These are phyloP conservation scores for Aphelenchoides avenae DNA, from an alignment of 1,140 invertebrate species.

Conservation along the genomic window DNA sequence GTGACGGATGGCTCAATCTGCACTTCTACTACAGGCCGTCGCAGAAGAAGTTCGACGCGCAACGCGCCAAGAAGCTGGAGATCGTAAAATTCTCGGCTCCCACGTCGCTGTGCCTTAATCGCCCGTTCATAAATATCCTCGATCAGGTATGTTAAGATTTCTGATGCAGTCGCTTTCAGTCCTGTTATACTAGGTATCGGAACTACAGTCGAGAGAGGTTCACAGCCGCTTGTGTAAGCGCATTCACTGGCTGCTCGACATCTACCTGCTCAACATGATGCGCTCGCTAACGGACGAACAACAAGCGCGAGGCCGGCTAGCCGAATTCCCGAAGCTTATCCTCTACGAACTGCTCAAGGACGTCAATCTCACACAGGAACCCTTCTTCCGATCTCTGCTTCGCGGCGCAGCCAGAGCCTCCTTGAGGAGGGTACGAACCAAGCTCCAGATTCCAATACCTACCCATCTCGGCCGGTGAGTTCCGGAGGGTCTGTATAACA, in stretches of 20 bases:
- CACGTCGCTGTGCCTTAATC: conserved; percentile 60
- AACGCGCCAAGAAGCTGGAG: conserved; percentile 42
- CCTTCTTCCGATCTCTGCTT: conserved; percentile 58
- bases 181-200: conserved; percentile 34
- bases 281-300: conserved; percentile 39
- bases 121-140: conserved; percentile 60
- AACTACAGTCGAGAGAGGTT: conserved; percentile 34
- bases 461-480: conserved; percentile 50
- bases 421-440: conserved; percentile 34
- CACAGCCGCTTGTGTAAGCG: conserved; percentile 43
- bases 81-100: conserved; percentile 60
- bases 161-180: neutral
- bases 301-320: conserved; percentile 40
- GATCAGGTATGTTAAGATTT: conserved; percentile 49
- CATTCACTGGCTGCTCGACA: conserved; percentile 51
- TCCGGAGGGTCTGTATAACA: no score
- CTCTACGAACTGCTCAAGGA: conserved; percentile 32
- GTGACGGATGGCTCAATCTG: conserved; percentile 29
- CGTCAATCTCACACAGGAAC: conserved; percentile 55
- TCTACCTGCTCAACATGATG: conserved; percentile 42
- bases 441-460: conserved; percentile 58
- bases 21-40: conserved; percentile 32
- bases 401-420: conserved; percentile 46
- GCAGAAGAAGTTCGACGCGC: conserved; percentile 36
- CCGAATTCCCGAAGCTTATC: conserved; percentile 46